Percentiles rank a stretch among this genome's conserved stretches.
phyloP scores from a whole-genome alignment of 2,113 vertebrate species.

The Perca flavescens region DNA sequence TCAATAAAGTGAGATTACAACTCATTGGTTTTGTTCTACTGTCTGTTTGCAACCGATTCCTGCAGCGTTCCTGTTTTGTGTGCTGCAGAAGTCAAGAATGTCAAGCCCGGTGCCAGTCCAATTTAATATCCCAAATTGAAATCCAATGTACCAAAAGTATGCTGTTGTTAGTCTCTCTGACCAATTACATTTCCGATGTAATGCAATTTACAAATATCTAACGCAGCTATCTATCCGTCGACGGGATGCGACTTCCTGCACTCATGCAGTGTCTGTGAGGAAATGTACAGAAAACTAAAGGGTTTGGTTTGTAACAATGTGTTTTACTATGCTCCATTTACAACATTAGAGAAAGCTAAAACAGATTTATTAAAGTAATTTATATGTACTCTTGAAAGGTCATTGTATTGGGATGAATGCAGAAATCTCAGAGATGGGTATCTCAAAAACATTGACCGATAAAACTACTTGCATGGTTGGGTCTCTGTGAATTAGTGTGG shows the following conservation, averaged over 20 bases:
- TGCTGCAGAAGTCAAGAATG: neutral
- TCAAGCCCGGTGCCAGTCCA: constrained; percentile 14
- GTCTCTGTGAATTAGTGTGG: no score
- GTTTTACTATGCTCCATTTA: neutral
- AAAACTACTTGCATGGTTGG: no score
- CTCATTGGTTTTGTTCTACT: neutral
- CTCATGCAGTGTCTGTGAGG: neutral
- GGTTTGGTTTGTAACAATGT: neutral
- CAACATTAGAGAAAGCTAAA: neutral
- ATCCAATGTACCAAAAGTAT: constrained; percentile 28
- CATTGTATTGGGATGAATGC: no score
- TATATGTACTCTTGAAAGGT: neutral
- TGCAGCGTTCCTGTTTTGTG: neutral
- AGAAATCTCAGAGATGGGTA: no score
- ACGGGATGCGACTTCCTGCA: neutral
- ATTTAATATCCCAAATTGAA: constrained; percentile 39
- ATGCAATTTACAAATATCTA: constrained; percentile 13
- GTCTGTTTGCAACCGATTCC: neutral
- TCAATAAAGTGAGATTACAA: constrained; percentile 71
- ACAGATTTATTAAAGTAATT: no score
- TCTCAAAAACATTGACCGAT: no score
- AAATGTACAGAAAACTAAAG: neutral
- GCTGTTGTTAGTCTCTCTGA: neutral
- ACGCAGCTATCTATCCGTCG: neutral
- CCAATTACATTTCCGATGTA: neutral